A percentile compares a stretch with the other conserved stretches of the same genome.
phyloP scores from a whole-genome alignment of 2,797 vertebrate species.

The Pangasius larnaudii region DNA sequence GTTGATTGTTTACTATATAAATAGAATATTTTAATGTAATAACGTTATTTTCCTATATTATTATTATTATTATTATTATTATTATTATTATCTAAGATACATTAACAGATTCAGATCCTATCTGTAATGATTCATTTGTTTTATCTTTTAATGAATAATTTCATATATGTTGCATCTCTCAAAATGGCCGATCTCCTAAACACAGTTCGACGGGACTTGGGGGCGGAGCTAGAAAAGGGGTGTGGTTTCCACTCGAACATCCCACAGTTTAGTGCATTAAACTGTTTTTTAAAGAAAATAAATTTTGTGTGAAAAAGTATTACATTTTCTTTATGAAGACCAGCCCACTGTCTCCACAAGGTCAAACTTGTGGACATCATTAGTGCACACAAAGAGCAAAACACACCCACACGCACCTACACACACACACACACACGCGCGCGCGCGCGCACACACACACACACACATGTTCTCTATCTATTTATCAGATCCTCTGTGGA shows the following conservation, averaged over 20 bases:
- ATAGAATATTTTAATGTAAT: too few species aligned
- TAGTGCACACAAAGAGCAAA: neutral
- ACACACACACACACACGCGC: neutral
- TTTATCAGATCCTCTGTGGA: conserved; percentile 15
- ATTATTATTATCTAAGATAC: too few species aligned
- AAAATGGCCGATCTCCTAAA: neutral
- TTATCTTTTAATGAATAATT: neutral
- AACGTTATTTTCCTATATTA: too few species aligned
- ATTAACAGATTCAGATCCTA: too few species aligned
- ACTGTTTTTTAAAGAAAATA: neutral
- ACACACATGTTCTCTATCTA: neutral
- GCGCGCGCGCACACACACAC: conserved; percentile 2
- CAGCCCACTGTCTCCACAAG: neutral
- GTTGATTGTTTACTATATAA: neutral
- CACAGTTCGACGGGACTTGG: neutral
- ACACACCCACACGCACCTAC: neutral
- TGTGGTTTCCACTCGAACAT: neutral
- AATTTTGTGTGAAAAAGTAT: neutral
- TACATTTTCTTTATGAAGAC: neutral
- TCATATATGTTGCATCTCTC: neutral
- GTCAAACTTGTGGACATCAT: conserved; percentile 3
- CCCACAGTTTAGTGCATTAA: neutral
- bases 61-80: neutral
- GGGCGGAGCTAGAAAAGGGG: neutral
- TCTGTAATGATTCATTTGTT: too few species aligned